Conservation (phyloP, 2,797 vertebrate genomes). For the Sebastes cheni region DNA sequence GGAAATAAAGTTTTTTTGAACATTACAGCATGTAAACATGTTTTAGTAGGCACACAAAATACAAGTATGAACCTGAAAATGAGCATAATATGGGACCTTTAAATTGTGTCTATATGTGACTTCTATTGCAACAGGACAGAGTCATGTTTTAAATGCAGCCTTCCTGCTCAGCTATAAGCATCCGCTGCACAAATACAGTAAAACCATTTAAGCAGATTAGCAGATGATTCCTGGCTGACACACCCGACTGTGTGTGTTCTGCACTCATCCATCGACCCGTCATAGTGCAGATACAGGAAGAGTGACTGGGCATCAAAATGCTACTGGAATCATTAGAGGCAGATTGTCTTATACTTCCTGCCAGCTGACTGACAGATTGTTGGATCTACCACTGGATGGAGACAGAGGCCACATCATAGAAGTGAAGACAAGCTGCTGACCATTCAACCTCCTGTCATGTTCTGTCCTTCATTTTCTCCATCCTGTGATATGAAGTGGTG, state of each 20-base stretch:
- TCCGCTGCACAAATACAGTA: conserved; percentile 2
- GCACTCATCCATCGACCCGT: conserved; percentile 19
- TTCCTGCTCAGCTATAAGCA: conserved; percentile 3
- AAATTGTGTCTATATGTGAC: background rate
- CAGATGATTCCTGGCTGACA: conserved; percentile 31
- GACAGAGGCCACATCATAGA: conserved; percentile 57
- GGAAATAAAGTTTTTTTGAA: no score
- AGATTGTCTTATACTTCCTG: conserved; percentile 8
- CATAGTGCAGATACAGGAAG: conserved; percentile 22
- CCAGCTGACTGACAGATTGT: background rate
- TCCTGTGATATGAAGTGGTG: conserved; percentile 28
- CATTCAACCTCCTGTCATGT: background rate
- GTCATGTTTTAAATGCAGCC: background rate
- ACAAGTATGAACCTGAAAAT: no score
- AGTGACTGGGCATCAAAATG: conserved; percentile 12
- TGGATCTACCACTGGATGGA: conserved; percentile 56
- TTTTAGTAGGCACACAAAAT: accelerated
- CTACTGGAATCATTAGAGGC: conserved; percentile 12
- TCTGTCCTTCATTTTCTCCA: conserved; percentile 11
- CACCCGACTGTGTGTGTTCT: conserved; percentile 7
- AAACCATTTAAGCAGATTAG: conserved; percentile 28
- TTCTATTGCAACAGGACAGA: background rate
- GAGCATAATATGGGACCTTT: background rate
- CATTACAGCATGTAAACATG: no score
- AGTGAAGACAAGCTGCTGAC: background rate